Evolutionary conservation across 35 echinoderm and acorn worm species (phyloP), one percentile per base, ranked within the genome.

Genomic region (Diadema setosum): DNA sequence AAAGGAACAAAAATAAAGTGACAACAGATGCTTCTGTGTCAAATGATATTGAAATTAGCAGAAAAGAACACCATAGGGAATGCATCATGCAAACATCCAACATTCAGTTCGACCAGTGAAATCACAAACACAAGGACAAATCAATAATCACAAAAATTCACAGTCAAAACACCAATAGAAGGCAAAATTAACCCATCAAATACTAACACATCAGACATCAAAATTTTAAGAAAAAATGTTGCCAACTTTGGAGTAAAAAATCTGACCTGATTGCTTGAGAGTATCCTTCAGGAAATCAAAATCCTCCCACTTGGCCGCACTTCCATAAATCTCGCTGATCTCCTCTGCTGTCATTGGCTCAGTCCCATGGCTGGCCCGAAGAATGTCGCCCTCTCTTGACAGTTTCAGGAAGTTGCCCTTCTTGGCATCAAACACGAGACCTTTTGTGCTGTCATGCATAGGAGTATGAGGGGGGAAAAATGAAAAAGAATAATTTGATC

Each of bases 381-480:
- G 52, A 11, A 93, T 90, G 27, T 88, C 26, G 5, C 94, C 90
- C 56, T 85, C 58, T 58, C 85, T 87, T 14, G 94, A 89, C 34
- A 97, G 70, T 45, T 93, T 97, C 32, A 97, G 25, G 35, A 97
- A 87, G 36, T 97, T 89, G 2, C 94, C 90, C 41, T 89, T 89
- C 29, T 44, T 67, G 42, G 63, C 43, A 67, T 97, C 94, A 33
- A 90, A 85, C 2, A 97, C 91, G 0, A 97, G 82, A 15, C 94
- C 94, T 80, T 97, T 97, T 21, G 87, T 90, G 48, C 87, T 93
- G 39, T n/a, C n/a, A n/a, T n/a, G n/a, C n/a, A n/a, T 35, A 5
- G 24, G 57, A 39, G 26, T 50, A 90, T 44, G 40, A 45, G 29
- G 37, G 29, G 12, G 26, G 63, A 67, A 29, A 67, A 34, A 67